These are phyloP conservation scores for Sebastes matsubarae DNA, from an alignment of 2,797 vertebrate species.

Conservation along the genomic window DNA sequence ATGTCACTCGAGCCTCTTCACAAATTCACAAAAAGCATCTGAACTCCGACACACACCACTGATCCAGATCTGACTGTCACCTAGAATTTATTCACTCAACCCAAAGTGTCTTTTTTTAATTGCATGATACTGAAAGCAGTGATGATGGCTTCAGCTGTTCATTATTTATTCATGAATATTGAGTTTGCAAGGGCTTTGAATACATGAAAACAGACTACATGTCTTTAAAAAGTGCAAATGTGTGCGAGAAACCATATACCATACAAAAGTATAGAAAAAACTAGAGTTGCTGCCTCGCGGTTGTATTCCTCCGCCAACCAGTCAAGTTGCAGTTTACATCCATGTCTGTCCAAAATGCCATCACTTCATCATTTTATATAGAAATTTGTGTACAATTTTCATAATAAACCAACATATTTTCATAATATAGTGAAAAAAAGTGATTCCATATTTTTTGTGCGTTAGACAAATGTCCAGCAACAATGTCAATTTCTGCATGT, in stretches of 20 bases:
- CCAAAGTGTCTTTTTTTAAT: too few relatives aligned
- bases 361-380: neutral
- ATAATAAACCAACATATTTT: too few relatives aligned
- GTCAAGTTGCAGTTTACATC: neutral
- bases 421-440: too few relatives aligned
- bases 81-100: neutral
- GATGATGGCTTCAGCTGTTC: too few relatives aligned
- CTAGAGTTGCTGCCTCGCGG: too few relatives aligned
- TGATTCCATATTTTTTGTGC: too few relatives aligned
- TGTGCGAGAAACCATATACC: neutral
- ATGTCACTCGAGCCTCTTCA: too few relatives aligned
- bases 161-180: neutral
- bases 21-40: neutral
- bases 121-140: too few relatives aligned
- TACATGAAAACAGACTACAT: neutral
- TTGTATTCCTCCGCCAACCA: too few relatives aligned
- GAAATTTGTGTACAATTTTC: neutral
- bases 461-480: too few relatives aligned
- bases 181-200: neutral
- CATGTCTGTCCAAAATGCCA: neutral
- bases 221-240: neutral
- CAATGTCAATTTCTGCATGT: too few relatives aligned
- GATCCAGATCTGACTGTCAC: neutral
- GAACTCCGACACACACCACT: neutral
- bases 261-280: neutral